phyloP scores from a whole-genome alignment of 1,140 invertebrate genomes.

The Pantala flavescens region DNA sequence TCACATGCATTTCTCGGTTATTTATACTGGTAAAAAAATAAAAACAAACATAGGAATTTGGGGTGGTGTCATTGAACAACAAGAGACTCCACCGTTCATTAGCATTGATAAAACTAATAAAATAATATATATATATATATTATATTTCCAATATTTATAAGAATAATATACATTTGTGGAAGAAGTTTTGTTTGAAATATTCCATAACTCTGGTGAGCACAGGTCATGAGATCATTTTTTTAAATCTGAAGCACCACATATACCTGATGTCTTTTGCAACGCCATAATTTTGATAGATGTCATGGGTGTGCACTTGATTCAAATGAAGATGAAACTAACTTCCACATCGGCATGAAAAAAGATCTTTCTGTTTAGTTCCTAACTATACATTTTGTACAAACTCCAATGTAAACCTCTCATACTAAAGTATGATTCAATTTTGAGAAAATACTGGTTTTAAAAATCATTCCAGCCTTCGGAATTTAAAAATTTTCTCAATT shows the following conservation, averaged over 20 bases:
- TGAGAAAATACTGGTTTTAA: too few species aligned
- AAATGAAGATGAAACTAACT: background rate
- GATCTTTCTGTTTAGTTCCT: background rate
- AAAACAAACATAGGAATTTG: slow-evolving; percentile 8
- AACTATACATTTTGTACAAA: too few species aligned
- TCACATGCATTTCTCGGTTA: background rate
- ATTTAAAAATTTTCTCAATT: too few species aligned
- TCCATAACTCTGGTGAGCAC: slow-evolving; percentile 1
- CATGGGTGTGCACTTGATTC: background rate
- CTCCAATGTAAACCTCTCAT: too few species aligned
- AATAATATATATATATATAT: slow-evolving; percentile 7
- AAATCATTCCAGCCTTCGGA: too few species aligned
- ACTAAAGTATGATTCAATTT: too few species aligned
- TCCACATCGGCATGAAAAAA: background rate
- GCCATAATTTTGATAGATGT: too few species aligned
- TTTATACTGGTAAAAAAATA: background rate
- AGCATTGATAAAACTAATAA: background rate
- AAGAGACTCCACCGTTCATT: background rate
- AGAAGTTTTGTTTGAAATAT: background rate
- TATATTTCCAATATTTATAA: slow-evolving; percentile 1
- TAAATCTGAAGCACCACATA: background rate
- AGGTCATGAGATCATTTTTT: slow-evolving; percentile 3
- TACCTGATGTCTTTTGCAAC: background rate
- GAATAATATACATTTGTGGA: background rate
- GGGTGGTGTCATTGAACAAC: background rate